Percentiles rank a stretch among this genome's conserved stretches.
phyloP scores from a whole-genome alignment of 53 echinoderm and acorn worm species.

The Temnopleurus reevesii region DNA sequence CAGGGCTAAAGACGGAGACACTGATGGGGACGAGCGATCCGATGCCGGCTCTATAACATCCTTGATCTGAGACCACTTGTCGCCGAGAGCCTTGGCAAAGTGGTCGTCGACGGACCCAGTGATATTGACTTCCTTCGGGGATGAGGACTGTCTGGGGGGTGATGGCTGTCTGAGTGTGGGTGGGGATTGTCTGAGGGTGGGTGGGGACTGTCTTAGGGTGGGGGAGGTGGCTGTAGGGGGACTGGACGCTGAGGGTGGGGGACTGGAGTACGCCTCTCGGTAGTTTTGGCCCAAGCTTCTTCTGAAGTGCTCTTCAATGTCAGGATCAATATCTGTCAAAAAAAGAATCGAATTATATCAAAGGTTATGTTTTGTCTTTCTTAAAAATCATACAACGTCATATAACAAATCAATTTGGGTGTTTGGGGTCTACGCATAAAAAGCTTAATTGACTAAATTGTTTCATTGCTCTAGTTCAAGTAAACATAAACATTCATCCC shows the following conservation, averaged over 20 bases:
- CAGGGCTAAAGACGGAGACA: slow-evolving; percentile 49
- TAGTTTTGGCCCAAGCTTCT: slow-evolving; percentile 93
- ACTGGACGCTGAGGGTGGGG: slow-evolving; percentile 52
- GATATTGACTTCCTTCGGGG: slow-evolving; percentile 67
- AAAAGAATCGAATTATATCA: not conserved
- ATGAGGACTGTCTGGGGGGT: slow-evolving; percentile 19
- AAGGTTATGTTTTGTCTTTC: too few species aligned
- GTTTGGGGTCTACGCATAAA: too few species aligned
- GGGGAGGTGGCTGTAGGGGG: slow-evolving; percentile 39
- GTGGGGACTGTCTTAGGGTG: slow-evolving; percentile 13
- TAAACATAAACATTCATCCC: too few species aligned
- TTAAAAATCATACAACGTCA: too few species aligned
- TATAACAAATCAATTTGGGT: too few species aligned
- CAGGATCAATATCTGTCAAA: slow-evolving; percentile 47
- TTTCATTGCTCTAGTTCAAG: too few species aligned
- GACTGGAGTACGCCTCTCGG: slow-evolving; percentile 64
- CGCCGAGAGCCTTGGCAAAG: slow-evolving; percentile 97
- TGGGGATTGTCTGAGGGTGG: slow-evolving; percentile 26
- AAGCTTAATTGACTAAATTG: too few species aligned
- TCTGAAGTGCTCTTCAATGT: slow-evolving; percentile 96
- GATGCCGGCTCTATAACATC: slow-evolving; percentile 62
- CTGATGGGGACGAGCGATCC: slow-evolving; percentile 63
- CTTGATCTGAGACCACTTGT: slow-evolving; percentile 95
- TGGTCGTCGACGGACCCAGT: slow-evolving; percentile 99
- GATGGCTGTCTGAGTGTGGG: slow-evolving; percentile 40